phyloP scores from a whole-genome alignment of 1,140 invertebrate genomes.

The Armadillidium nasatum region DNA sequence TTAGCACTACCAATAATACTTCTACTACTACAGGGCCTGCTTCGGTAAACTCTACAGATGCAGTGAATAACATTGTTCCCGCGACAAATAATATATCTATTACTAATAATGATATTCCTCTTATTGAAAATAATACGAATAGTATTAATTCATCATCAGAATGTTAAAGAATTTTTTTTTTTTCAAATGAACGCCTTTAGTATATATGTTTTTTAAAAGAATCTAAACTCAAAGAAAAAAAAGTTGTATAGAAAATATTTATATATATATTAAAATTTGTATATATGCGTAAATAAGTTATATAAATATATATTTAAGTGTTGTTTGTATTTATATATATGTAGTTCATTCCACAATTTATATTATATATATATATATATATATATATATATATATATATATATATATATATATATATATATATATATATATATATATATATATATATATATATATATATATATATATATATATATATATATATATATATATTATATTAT shows the following conservation, averaged over 20 bases:
- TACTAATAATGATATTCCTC: not conserved
- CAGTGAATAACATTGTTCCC: not conserved
- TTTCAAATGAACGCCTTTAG: not conserved
- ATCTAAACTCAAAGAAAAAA: not conserved
- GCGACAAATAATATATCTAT: not conserved
- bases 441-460: not conserved
- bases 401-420: conserved; percentile 1
- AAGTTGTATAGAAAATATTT: not conserved
- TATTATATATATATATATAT: not conserved
- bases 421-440: conserved; percentile 1
- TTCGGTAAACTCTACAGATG: not conserved
- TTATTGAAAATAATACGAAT: not conserved
- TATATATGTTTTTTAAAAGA: not conserved
- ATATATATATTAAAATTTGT: not conserved
- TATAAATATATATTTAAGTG: not conserved
- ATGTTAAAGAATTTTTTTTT: not conserved
- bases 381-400: conserved; percentile 1
- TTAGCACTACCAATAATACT: not conserved
- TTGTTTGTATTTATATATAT: conserved; percentile 9
- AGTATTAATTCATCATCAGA: not conserved
- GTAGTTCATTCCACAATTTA: conserved; percentile 1
- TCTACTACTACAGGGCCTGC: not conserved
- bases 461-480: not conserved
- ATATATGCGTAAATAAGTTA: not conserved
- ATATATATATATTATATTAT: not conserved